Base-by-base conservation (phyloP, 2,797 vertebrate genomes). In the Bufotes viridis region DNA sequence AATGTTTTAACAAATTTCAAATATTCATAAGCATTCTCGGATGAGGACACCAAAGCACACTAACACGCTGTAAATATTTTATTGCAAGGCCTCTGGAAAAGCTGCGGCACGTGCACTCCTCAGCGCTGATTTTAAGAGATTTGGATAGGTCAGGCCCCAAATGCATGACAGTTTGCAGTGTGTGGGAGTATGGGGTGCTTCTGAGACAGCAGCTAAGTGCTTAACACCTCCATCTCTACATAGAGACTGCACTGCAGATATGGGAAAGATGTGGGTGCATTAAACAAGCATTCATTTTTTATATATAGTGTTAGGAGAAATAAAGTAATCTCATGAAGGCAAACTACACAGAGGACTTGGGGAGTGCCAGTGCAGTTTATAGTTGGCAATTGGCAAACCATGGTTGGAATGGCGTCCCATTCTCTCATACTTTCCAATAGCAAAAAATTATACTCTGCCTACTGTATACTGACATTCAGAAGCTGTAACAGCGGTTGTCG, bases 11-110 rank as follows among this genome's bases (percentile, higher is more conserved):
- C 87, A 86, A 78, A 65, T 89, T 89, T 91, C 87, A 91, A 91
- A 91, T 91, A 91, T 91, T 91, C 89, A 91, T 91, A 82, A 79
- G 63, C 53, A 51, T 87, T 86, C 81, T 84, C 80, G 87, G 76
- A 76, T 78, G 65, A 78, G 90, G 86, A 91, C 89, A 91, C 82
- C 83, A 84, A 89, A 90, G 90, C 70, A 82, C 89, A 90, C 90
- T 90, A 91, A 90, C 78, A 79, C 57, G 61, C 83, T 90, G 75
- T 91, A 91, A 91, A 91, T 91, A 91, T 91, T 91, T 91, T 86
- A 91, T 90, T 72, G 57, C 74, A 17, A 55, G 69, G 78, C 78
- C 80, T 24, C n/a, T 9, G 81, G 88, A 89, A 89, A 82, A 87
- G 82, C 88, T 86, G 82, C 53, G 24, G 67, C 79, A 90, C 83